Conservation (phyloP, 2,797 vertebrate genomes). For the Scleropages formosus region DNA sequence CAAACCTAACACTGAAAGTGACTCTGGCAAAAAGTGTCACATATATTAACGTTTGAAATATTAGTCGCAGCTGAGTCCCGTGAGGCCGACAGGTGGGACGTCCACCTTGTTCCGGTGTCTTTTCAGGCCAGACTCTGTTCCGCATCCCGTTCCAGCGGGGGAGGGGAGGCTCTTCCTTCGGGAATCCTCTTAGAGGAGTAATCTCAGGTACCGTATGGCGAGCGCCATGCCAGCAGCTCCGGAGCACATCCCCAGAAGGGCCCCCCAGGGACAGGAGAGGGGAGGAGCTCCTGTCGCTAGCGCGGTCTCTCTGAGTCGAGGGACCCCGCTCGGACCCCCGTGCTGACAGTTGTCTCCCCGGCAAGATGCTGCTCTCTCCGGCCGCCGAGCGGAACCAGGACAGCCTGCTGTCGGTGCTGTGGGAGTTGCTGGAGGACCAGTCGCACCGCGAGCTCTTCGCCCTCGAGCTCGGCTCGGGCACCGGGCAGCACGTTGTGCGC, state of each 20-base stretch:
- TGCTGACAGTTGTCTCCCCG: conserved; percentile 5
- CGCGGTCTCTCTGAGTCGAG: no score
- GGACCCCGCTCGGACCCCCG: background rate
- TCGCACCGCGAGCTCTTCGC: conserved; percentile 38
- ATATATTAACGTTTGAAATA: no score
- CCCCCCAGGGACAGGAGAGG: background rate
- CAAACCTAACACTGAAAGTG: no score
- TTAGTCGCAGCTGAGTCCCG: no score
- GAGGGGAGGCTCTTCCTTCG: conserved; percentile 37
- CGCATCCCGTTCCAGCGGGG: conserved; percentile 12
- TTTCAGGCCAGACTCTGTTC: no score
- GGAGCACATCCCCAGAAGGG: background rate
- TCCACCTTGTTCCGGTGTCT: no score
- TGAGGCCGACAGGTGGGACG: no score
- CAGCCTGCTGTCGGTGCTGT: conserved; percentile 57
- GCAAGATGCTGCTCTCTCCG: conserved; percentile 67
- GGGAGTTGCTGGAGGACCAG: conserved; percentile 47
- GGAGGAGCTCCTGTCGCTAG: background rate
- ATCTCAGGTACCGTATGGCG: conserved; percentile 57
- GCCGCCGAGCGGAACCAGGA: conserved; percentile 69
- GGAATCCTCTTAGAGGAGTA: conserved; percentile 64
- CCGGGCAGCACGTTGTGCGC: conserved; percentile 67
- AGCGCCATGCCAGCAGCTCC: background rate
- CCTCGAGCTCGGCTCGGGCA: conserved; percentile 70
- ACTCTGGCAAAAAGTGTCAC: no score